Conservation (phyloP, 2,888 invertebrate species). For the Noctua comes region DNA sequence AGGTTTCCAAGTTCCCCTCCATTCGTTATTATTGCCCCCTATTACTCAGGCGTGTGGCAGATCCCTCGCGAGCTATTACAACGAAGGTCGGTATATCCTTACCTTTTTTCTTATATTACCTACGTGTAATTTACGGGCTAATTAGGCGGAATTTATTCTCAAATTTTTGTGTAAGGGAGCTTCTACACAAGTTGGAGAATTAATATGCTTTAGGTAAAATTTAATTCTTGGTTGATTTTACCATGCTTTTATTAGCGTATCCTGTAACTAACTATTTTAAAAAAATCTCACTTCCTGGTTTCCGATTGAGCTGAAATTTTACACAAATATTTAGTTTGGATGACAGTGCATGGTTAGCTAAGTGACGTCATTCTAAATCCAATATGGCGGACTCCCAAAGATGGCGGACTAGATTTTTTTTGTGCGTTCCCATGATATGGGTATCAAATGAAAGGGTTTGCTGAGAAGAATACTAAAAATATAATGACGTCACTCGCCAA, state of each 20-base stretch:
- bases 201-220: neutral
- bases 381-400: too few species aligned
- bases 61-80: constrained; percentile 74
- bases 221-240: neutral
- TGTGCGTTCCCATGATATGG: too few species aligned
- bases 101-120: constrained; percentile 67
- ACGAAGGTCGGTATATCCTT: constrained; percentile 69
- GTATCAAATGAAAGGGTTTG: too few species aligned
- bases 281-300: neutral
- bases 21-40: constrained; percentile 75
- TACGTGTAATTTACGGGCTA: constrained; percentile 47
- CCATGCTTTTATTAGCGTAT: too few species aligned
- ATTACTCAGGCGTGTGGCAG: constrained; percentile 71
- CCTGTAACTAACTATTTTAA: neutral
- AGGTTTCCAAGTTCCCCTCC: constrained; percentile 64
- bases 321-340: too few species aligned
- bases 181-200: neutral
- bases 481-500: neutral
- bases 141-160: constrained; percentile 43
- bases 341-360: too few species aligned
- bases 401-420: too few species aligned
- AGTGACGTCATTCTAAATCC: too few species aligned
- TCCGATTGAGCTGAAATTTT: neutral
- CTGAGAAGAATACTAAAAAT: neutral
- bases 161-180: neutral